These are phyloP conservation scores for Dasyprocta punctata DNA, from an alignment of 2,113 vertebrate genomes.

Conservation along the genomic window DNA sequence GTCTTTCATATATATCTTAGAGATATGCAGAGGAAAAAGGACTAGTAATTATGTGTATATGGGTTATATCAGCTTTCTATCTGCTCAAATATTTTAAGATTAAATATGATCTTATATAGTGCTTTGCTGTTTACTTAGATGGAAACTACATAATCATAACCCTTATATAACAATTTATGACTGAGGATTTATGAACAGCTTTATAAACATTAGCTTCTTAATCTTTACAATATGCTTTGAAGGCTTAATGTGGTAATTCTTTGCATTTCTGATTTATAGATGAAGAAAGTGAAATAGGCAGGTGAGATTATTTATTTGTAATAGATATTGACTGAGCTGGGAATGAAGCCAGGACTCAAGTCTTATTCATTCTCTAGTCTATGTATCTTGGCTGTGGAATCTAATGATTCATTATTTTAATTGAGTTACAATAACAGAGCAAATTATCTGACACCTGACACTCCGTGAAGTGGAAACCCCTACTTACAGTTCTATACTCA, in stretches of 20 bases:
- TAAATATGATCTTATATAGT: slow-evolving; percentile 5
- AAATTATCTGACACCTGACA: slow-evolving; percentile 64
- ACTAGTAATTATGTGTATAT: background rate
- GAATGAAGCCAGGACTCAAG: slow-evolving; percentile 68
- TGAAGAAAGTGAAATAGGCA: slow-evolving; percentile 70
- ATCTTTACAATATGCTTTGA: slow-evolving; percentile 58
- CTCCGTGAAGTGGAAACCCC: slow-evolving; percentile 33
- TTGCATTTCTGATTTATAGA: slow-evolving; percentile 72
- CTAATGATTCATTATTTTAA: slow-evolving; percentile 71
- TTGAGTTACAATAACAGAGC: slow-evolving; percentile 56
- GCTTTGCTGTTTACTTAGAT: slow-evolving; percentile 43
- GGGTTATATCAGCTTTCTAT: background rate
- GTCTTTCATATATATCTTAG: background rate
- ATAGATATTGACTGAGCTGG: slow-evolving; percentile 74
- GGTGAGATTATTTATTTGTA: slow-evolving; percentile 76
- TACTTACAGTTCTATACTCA: background rate
- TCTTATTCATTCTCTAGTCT: slow-evolving; percentile 21
- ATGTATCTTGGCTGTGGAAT: slow-evolving; percentile 45
- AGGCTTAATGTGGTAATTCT: slow-evolving; percentile 47
- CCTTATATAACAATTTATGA: slow-evolving; percentile 52
- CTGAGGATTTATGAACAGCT: slow-evolving; percentile 44
- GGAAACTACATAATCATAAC: slow-evolving; percentile 35
- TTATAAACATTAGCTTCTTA: slow-evolving; percentile 62
- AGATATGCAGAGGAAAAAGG: background rate
- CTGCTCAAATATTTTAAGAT: slow-evolving; percentile 16